These are phyloP conservation scores for Dysidea cf. avara DNA, from an alignment of 37 sponge, comb jelly and placozoan genomes.

Conservation along the genomic window DNA sequence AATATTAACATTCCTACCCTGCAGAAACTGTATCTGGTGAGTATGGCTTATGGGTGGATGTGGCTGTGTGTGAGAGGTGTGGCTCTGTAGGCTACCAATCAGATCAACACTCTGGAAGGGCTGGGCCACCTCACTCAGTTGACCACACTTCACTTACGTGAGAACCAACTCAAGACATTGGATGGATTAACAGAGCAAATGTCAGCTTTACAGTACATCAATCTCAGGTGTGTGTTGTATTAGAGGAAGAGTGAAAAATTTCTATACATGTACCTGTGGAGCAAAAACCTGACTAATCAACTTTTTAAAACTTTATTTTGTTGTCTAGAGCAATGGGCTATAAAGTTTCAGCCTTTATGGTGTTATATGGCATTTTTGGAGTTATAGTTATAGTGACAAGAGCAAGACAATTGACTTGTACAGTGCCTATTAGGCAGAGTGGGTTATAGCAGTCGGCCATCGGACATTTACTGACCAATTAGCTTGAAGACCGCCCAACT, in stretches of 20 bases:
- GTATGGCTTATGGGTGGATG: slow-evolving; percentile 15
- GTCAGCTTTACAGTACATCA: slow-evolving; percentile 83
- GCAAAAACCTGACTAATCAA: no score
- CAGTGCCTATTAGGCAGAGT: no score
- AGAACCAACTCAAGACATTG: slow-evolving; percentile 69
- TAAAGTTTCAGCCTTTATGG: no score
- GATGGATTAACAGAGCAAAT: slow-evolving; percentile 81
- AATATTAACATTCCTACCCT: slow-evolving; percentile 68
- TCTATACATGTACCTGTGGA: no score
- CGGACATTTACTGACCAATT: no score
- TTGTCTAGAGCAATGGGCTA: no score
- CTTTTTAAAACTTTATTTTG: no score
- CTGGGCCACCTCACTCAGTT: slow-evolving; percentile 64
- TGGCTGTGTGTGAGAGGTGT: slow-evolving; percentile 18
- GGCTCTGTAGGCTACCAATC: slow-evolving; percentile 88
- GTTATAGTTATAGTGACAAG: no score
- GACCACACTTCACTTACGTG: slow-evolving; percentile 82
- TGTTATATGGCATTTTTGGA: no score
- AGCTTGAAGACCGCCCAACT: no score
- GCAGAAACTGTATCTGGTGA: slow-evolving; percentile 80
- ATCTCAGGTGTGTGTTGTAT: slow-evolving; percentile 63
- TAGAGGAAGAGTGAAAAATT: not conserved
- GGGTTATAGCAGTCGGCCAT: no score
- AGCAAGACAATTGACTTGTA: no score
- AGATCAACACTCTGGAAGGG: slow-evolving; percentile 63